Conservation (phyloP, 2,113 vertebrate species). For the Ictalurus punctatus region DNA sequence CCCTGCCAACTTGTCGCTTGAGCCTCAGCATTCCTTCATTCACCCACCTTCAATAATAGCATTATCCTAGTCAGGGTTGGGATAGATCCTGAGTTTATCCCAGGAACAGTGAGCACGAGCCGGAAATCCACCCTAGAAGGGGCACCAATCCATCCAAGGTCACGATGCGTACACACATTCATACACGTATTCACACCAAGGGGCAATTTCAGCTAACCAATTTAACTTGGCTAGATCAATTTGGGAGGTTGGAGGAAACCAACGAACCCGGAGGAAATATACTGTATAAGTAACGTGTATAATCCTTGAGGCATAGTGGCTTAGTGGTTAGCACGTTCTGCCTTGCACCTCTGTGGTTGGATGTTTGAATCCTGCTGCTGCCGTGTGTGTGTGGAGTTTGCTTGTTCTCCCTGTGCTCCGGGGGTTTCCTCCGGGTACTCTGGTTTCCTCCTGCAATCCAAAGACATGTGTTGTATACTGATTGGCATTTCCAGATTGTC, state of each 20-base stretch:
- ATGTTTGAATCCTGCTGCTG: too few relatives aligned
- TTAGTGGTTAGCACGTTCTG: too few relatives aligned
- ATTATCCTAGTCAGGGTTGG: not conserved
- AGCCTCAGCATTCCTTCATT: not conserved
- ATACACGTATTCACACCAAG: not conserved
- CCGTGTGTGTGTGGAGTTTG: too few relatives aligned
- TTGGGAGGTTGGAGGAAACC: not conserved
- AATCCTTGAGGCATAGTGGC: too few relatives aligned
- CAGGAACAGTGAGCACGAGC: not conserved
- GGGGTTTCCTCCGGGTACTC: too few relatives aligned
- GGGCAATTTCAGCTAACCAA: not conserved
- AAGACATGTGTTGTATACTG: too few relatives aligned
- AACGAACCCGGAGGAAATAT: not conserved
- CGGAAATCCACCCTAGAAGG: not conserved
- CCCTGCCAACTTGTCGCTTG: not conserved
- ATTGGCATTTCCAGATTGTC: too few relatives aligned
- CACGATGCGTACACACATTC: not conserved
- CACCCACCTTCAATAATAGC: not conserved
- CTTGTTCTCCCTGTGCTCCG: too few relatives aligned
- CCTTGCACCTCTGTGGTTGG: too few relatives aligned
- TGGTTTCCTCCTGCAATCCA: too few relatives aligned
- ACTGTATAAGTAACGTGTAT: too few relatives aligned
- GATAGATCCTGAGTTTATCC: not conserved
- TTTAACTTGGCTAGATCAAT: not conserved
- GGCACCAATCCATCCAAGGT: not conserved